phyloP scores from a whole-genome alignment of 2,888 invertebrate species.

The Drosophila mettleri region DNA sequence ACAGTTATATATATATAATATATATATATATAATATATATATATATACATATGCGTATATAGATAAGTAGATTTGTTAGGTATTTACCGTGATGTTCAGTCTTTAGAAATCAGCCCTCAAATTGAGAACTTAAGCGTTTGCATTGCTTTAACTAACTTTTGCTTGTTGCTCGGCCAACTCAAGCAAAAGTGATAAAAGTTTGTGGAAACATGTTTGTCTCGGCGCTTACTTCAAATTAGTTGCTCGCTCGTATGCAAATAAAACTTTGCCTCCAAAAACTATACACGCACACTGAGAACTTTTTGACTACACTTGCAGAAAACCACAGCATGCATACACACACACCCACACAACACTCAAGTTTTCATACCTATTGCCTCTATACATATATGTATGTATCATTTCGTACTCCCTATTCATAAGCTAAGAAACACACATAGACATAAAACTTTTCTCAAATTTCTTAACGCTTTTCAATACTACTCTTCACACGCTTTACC shows the following conservation, averaged over 20 bases:
- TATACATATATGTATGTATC: slow-evolving; percentile 33
- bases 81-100: not conserved
- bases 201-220: slow-evolving; percentile 42
- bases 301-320: slow-evolving; percentile 49
- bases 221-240: slow-evolving; percentile 53
- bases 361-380: slow-evolving; percentile 25
- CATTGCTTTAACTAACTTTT: slow-evolving; percentile 46
- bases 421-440: slow-evolving; percentile 21
- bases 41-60: not conserved
- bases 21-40: not conserved
- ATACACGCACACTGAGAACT: slow-evolving; percentile 22
- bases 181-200: slow-evolving; percentile 35
- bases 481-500: slow-evolving; percentile 34
- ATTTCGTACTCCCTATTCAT: slow-evolving; percentile 31
- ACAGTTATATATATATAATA: not conserved
- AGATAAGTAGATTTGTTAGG: not conserved
- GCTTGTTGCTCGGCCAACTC: slow-evolving; percentile 23
- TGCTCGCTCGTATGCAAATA: slow-evolving; percentile 51
- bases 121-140: slow-evolving; percentile 23
- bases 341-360: slow-evolving; percentile 38
- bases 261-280: slow-evolving; percentile 37
- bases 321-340: slow-evolving; percentile 49
- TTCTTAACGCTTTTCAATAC: slow-evolving; percentile 45
- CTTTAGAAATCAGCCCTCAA: slow-evolving; percentile 9
- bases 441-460: slow-evolving; percentile 38